These are phyloP conservation scores for Luscinia luscinia DNA, from an alignment of 2,797 vertebrate genomes.

Conservation along the genomic window DNA sequence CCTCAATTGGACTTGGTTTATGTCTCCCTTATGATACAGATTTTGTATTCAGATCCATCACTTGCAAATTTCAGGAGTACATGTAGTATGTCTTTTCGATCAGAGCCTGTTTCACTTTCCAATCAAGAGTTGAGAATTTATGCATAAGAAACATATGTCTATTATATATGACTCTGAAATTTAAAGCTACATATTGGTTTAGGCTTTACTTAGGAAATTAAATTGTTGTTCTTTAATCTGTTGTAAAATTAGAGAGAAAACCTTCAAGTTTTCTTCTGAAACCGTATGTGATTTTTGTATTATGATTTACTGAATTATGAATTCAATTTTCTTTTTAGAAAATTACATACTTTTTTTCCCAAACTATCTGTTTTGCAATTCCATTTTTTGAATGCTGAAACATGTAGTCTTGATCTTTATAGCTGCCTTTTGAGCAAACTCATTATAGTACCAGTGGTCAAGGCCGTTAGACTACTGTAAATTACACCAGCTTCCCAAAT, in stretches of 20 bases:
- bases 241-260: neutral
- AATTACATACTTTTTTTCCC: neutral
- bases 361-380: neutral
- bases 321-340: neutral
- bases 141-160: neutral
- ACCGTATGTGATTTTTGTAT: neutral
- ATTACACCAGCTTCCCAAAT: neutral
- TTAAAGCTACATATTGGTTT: neutral
- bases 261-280: neutral
- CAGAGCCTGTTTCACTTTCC: neutral
- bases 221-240: neutral
- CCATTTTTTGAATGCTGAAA: neutral
- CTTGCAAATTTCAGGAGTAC: neutral
- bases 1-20: neutral
- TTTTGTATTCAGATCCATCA: neutral
- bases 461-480: neutral
- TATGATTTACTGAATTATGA: neutral
- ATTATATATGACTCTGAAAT: neutral
- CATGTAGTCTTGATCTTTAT: neutral
- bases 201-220: neutral
- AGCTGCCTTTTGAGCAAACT: neutral
- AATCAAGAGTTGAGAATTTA: neutral
- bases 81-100: neutral
- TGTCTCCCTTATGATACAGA: neutral
- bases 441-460: neutral